Evolutionary conservation across 2,888 invertebrate species (phyloP), one percentile per base, ranked within the genome.

Genomic region (Cryptocheilus praepositus): DNA sequence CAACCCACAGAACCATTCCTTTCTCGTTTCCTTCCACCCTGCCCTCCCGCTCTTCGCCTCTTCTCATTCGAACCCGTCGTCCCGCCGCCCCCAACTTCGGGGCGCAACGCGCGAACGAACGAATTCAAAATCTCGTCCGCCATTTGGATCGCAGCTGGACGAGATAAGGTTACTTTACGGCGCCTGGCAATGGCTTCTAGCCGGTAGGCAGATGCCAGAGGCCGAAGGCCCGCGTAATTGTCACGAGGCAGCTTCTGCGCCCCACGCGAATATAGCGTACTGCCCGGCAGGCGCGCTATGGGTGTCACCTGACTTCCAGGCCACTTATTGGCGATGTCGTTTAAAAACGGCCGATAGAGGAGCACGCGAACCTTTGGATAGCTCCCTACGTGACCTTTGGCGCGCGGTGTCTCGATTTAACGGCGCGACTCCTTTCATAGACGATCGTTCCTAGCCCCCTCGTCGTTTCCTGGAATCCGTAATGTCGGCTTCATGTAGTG

Each of bases 111-210:
- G 13, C 70, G 1, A 11, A 36, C 36, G 4, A 59, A 71, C 67
- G 70, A 81, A 83, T 81, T 83, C 76, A 78, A 81, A 81, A 83
- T 80, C 79, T 82, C 79, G 61, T 59, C 68, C 66, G 57, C 68
- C 73, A 69, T 79, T 70, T 70, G 65, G 75, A 65, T 73, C 60
- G 67, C 70, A 70, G 64, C 69, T 64, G 61, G 49, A 22, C 25
- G 44, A 72, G 78, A 79, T 79, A 79, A 79, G 61, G 70, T 62
- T 69, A 69, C 58, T 74, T 79, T 74, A 79, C 71, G 62, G 63
- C 65, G 61, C 25, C 69, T 74, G 74, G 74, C 67, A 76, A 76
- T 65, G 71, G 70, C n/a, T 59, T 63, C 59, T 71, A 63, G 69
- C 72, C 74, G 71, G 73, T 72, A 74, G 76, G 79, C 78, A 79